Evolutionary conservation across 1,140 invertebrate genomes (phyloP).

Genomic region (Paraescarpia echinospica): DNA sequence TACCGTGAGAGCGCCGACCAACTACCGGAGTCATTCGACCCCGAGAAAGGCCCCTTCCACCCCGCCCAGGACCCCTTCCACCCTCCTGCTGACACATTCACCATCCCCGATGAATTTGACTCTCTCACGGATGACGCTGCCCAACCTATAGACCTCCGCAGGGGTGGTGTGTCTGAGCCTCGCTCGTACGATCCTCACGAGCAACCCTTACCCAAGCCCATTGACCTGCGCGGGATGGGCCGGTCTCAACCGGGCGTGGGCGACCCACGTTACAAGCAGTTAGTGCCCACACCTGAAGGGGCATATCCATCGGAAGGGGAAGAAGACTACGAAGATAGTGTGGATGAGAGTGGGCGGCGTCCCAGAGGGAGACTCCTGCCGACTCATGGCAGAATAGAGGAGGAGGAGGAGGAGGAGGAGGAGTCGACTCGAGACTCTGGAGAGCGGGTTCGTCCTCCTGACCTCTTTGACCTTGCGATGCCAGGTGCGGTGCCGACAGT

Average conservation of each 20-base stretch:
- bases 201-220: not conserved
- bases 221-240: not conserved
- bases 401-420: not conserved
- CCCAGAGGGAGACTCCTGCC: not conserved
- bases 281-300: no score
- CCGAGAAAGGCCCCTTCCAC: not conserved
- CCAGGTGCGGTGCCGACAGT: conserved; percentile 31
- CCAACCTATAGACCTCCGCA: not conserved
- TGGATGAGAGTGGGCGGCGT: not conserved
- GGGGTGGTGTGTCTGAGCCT: not conserved
- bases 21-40: not conserved
- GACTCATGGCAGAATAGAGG: not conserved
- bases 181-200: not conserved
- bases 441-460: not conserved
- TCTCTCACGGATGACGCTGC: not conserved
- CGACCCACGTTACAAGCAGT: no score
- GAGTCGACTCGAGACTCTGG: not conserved
- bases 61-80: not conserved
- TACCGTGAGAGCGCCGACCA: not conserved
- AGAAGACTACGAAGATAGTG: not conserved
- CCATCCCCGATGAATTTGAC: not conserved
- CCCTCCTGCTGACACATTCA: not conserved
- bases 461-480: not conserved
- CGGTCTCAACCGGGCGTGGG: not conserved
- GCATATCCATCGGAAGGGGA: not conserved